These are phyloP conservation scores for Auanema freiburgensis DNA, from an alignment of 2,888 invertebrate genomes.

Conservation along the genomic window DNA sequence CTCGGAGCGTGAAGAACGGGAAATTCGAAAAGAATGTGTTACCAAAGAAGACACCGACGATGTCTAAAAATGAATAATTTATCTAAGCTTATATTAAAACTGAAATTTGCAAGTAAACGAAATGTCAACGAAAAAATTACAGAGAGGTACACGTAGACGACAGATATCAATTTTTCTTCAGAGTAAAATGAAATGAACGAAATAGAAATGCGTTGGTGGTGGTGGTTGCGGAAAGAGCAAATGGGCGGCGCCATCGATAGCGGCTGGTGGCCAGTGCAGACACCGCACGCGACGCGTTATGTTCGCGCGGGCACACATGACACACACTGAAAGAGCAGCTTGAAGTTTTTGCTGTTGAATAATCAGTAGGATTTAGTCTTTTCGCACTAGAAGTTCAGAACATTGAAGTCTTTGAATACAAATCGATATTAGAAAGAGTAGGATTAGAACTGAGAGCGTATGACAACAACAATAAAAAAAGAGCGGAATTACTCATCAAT, in stretches of 20 bases:
- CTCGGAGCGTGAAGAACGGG: slow-evolving; percentile 40
- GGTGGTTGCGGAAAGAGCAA: slow-evolving; percentile 4
- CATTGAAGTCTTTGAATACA: not conserved
- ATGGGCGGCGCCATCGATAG: not conserved
- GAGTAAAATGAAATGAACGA: too few species aligned
- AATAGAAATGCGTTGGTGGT: too few species aligned
- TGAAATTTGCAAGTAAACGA: not conserved
- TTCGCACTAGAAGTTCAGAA: slow-evolving; percentile 6
- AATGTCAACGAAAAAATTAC: not conserved
- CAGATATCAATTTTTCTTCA: not conserved
- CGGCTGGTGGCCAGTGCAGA: too few species aligned
- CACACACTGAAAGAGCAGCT: not conserved
- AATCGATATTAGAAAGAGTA: not conserved
- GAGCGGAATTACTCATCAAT: too few species aligned
- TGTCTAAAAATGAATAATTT: not conserved
- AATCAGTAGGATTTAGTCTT: not conserved
- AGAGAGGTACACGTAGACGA: not conserved
- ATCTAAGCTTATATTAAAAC: not conserved
- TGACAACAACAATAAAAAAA: too few species aligned
- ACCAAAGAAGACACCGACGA: slow-evolving; percentile 1
- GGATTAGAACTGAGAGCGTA: too few species aligned
- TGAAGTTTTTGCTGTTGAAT: not conserved
- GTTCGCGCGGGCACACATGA: not conserved
- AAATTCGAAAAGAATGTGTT: slow-evolving; percentile 8
- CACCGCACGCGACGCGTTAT: too few species aligned